Conservation (phyloP, 2,797 vertebrate species). For the Chloroceryle inda region DNA sequence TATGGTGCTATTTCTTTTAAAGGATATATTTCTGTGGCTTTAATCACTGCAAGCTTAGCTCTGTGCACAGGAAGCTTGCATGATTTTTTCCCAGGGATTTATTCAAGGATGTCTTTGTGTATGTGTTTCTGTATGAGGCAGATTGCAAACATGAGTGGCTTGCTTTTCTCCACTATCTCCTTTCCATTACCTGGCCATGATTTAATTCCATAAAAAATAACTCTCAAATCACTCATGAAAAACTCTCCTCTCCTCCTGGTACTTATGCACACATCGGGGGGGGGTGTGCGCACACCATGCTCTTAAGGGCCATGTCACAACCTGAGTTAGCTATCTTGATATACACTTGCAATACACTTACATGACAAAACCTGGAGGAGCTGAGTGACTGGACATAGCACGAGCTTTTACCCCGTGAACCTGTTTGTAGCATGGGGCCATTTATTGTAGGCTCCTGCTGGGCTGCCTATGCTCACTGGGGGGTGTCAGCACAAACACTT, state of each 20-base stretch:
- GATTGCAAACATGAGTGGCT: background rate
- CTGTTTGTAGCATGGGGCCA: background rate
- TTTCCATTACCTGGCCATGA: background rate
- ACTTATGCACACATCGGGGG: background rate
- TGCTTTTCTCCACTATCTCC: background rate
- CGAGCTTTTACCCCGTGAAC: background rate
- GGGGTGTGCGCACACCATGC: background rate
- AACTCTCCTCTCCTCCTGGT: background rate
- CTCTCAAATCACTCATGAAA: background rate
- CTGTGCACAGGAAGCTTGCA: background rate
- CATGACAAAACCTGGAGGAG: background rate
- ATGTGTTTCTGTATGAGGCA: background rate
- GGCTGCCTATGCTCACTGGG: background rate
- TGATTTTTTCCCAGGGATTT: slow-evolving; percentile 7
- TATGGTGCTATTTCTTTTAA: background rate
- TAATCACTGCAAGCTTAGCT: slow-evolving; percentile 1
- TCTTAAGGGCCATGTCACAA: background rate
- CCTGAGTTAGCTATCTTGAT: background rate
- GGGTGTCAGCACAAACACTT: background rate
- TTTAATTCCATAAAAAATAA: background rate
- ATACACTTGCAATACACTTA: background rate
- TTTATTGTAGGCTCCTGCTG: background rate
- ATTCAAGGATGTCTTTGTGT: background rate
- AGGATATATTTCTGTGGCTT: background rate
- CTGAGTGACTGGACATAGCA: background rate